These are phyloP conservation scores for Psilanteris sp. DNA, from an alignment of 1,140 invertebrate species.

Conservation along the genomic window DNA sequence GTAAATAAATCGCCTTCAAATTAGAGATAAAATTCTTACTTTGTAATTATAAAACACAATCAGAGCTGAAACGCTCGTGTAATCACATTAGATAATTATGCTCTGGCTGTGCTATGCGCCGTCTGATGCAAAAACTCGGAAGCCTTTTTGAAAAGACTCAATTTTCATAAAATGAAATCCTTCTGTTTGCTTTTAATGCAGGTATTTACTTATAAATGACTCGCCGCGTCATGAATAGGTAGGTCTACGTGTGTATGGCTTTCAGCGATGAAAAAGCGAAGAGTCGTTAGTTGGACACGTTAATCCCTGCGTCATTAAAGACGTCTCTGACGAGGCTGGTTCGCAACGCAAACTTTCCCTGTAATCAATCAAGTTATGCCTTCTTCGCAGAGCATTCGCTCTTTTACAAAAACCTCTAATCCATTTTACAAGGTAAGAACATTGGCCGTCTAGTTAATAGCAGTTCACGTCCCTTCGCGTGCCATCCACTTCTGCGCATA, in stretches of 20 bases:
- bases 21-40: too few species aligned
- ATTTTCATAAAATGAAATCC: constrained; percentile 47
- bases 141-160: constrained; percentile 24
- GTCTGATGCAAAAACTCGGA: neutral
- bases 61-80: too few species aligned
- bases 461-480: constrained; percentile 27
- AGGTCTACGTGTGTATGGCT: constrained; percentile 30
- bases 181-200: constrained; percentile 20
- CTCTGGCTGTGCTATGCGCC: too few species aligned
- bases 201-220: constrained; percentile 55
- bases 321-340: constrained; percentile 15
- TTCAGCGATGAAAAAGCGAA: constrained; percentile 34
- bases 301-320: constrained; percentile 52
- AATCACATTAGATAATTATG: too few species aligned
- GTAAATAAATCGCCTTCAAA: too few species aligned
- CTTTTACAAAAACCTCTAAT: constrained; percentile 52
- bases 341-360: constrained; percentile 47
- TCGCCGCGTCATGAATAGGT: constrained; percentile 34
- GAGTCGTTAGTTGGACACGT: constrained; percentile 46
- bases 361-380: constrained; percentile 60
- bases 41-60: too few species aligned
- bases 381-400: constrained; percentile 34
- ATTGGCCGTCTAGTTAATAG: constrained; percentile 44
- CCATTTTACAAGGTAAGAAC: constrained; percentile 51
- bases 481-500: constrained; percentile 32